These are phyloP conservation scores for Brachypodius melanocephalos DNA, from an alignment of 2,113 vertebrate genomes.

Conservation along the genomic window DNA sequence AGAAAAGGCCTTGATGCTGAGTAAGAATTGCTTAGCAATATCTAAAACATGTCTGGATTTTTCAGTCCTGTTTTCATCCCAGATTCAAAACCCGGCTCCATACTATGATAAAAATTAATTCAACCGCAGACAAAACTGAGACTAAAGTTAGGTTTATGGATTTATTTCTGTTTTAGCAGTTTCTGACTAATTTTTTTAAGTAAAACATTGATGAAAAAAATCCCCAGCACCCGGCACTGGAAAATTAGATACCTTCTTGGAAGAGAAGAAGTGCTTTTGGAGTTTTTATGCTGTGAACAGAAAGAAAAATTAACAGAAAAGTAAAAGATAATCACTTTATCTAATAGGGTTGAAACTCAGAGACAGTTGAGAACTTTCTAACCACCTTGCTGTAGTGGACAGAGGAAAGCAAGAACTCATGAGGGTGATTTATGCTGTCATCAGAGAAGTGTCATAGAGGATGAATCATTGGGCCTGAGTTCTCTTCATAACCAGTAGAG, in stretches of 20 bases:
- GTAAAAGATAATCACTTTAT: neutral
- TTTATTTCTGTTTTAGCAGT: neutral
- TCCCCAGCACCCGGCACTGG: neutral
- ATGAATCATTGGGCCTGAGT: neutral
- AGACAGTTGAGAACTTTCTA: neutral
- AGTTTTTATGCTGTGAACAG: neutral
- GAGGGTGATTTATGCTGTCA: neutral
- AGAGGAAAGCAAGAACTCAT: neutral
- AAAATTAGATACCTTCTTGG: neutral
- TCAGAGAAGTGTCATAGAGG: neutral
- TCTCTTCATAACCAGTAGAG: neutral
- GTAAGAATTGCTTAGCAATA: neutral
- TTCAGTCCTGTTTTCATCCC: neutral
- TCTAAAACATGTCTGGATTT: neutral
- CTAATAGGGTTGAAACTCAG: neutral
- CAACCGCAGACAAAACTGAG: accelerated
- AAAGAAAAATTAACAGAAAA: neutral
- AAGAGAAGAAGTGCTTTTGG: neutral
- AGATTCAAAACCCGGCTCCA: neutral
- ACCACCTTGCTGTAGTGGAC: neutral
- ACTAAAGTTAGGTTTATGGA: neutral
- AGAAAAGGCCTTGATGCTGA: neutral
- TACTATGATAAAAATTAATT: neutral
- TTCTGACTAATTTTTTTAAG: neutral
- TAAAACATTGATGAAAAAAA: neutral